These are phyloP conservation scores for Phainopepla nitens DNA, from an alignment of 2,113 vertebrate species.

Conservation along the genomic window DNA sequence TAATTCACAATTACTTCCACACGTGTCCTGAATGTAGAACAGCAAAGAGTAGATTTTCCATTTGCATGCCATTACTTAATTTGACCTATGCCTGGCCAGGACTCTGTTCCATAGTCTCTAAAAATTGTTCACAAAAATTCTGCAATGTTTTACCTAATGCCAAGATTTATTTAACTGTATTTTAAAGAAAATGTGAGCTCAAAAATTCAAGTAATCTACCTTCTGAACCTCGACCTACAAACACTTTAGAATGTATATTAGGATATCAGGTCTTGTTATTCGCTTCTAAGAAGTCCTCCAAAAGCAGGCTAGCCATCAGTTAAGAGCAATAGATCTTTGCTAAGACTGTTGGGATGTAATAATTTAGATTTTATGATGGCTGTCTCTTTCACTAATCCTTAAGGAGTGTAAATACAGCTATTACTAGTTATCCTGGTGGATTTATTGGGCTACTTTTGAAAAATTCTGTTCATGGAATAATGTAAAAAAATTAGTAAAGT, in stretches of 20 bases:
- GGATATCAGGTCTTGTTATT: background rate
- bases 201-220: background rate
- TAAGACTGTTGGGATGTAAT: background rate
- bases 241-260: background rate
- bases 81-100: background rate
- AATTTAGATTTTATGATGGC: background rate
- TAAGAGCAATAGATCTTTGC: background rate
- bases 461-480: background rate
- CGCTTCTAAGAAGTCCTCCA: background rate
- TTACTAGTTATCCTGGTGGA: background rate
- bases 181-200: background rate
- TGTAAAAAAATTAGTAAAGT: background rate
- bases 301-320: background rate
- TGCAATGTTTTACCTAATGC: background rate
- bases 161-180: background rate
- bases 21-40: background rate
- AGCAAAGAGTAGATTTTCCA: background rate
- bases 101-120: background rate
- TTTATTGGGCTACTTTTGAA: background rate
- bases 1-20: background rate
- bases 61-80: background rate
- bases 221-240: background rate
- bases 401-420: background rate
- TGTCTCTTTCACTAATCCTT: background rate
- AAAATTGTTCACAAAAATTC: background rate